phyloP scores from a whole-genome alignment of 2,113 vertebrate species.

The Cygnus buccinator region DNA sequence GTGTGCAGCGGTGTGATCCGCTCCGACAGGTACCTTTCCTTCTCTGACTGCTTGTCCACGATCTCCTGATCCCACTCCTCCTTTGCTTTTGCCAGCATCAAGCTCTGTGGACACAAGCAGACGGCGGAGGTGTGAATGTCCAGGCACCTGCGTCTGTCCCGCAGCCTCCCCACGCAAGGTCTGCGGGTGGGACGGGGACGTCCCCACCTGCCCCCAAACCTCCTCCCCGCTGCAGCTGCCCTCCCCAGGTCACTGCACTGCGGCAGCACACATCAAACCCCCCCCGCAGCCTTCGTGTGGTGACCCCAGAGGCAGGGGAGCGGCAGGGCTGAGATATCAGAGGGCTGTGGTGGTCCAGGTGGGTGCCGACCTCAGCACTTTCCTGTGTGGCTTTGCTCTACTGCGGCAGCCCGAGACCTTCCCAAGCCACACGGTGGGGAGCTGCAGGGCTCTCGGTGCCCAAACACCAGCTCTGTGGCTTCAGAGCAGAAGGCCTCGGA shows the following conservation, averaged over 20 bases:
- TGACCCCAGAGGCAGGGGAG: background rate
- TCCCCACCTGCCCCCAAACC: background rate
- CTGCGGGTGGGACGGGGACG: background rate
- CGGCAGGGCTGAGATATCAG: fast-evolving
- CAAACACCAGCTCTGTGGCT: background rate
- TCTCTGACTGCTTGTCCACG: slow-evolving; percentile 87
- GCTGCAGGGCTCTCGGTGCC: background rate
- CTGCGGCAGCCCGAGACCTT: background rate
- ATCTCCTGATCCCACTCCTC: slow-evolving; percentile 91
- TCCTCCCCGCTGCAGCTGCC: background rate
- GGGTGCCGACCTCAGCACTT: background rate
- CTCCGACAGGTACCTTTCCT: slow-evolving; percentile 85
- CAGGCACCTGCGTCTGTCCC: background rate
- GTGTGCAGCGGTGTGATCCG: slow-evolving; percentile 80
- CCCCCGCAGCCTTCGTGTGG: background rate
- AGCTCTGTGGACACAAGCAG: slow-evolving; percentile 75
- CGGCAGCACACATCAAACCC: slow-evolving; percentile 22
- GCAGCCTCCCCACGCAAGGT: fast-evolving
- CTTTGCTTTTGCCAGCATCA: slow-evolving; percentile 95
- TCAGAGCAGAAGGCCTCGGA: background rate
- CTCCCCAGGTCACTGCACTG: background rate
- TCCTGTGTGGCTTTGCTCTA: background rate
- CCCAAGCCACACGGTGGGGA: background rate
- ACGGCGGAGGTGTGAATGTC: background rate
- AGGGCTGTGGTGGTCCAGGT: fast-evolving